These are phyloP conservation scores for Euleptes europaea DNA, from an alignment of 2,113 vertebrate species.

Conservation along the genomic window DNA sequence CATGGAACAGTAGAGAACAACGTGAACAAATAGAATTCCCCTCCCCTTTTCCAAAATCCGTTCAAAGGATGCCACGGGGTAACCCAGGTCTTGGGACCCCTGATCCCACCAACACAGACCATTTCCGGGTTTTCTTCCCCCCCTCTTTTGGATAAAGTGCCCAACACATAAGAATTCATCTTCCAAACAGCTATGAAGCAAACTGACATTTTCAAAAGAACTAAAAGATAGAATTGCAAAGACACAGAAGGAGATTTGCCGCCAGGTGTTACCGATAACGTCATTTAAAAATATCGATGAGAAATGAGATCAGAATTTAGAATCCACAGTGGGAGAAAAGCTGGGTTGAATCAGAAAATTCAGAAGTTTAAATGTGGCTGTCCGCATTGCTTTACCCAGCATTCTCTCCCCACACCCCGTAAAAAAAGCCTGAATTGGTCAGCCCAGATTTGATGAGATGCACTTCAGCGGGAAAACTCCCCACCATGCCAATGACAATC, in stretches of 20 bases:
- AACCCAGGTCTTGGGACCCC: constrained; percentile 50
- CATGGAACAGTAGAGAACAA: constrained; percentile 64
- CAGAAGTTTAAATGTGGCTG: neutral
- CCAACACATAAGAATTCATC: constrained; percentile 66
- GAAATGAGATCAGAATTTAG: neutral
- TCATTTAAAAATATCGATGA: constrained; percentile 18
- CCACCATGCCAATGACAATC: too few relatives aligned
- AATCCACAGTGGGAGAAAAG: neutral
- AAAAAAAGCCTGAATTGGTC: neutral
- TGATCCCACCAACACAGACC: constrained; percentile 66
- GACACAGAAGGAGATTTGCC: constrained; percentile 63
- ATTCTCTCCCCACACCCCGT: fast-evolving
- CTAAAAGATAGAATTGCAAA: constrained; percentile 63
- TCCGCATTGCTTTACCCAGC: neutral
- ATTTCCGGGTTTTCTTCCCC: neutral
- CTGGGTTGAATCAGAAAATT: neutral
- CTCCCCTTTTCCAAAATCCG: constrained; percentile 56
- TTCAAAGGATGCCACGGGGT: constrained; percentile 49
- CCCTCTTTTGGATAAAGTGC: constrained; percentile 67
- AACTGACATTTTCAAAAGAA: constrained; percentile 53
- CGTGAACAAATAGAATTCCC: constrained; percentile 67
- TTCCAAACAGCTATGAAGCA: neutral
- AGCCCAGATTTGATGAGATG: neutral
- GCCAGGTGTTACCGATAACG: constrained; percentile 50
- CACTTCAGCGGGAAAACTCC: neutral